A percentile compares a stretch with the other conserved stretches of the same genome.
These are phyloP conservation scores for Pristionchus maxplancki DNA, from an alignment of 2,888 invertebrate species.

Conservation along the genomic window DNA sequence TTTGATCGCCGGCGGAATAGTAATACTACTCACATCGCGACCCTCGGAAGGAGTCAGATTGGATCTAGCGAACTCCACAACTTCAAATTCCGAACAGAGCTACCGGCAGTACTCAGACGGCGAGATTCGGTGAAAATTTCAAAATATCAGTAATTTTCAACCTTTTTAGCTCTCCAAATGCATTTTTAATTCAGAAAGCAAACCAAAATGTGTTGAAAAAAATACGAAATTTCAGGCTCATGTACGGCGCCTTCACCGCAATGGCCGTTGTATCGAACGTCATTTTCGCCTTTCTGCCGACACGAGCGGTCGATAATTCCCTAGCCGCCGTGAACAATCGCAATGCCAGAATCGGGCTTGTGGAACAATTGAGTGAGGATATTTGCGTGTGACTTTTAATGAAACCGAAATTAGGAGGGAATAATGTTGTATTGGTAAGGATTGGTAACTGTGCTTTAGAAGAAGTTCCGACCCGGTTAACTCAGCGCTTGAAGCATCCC, in stretches of 20 bases:
- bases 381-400: no score
- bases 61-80: background rate
- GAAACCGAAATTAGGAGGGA: no score
- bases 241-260: slow-evolving; percentile 51
- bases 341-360: background rate
- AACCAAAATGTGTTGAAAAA: background rate
- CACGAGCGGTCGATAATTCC: slow-evolving; percentile 41
- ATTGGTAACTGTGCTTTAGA: background rate
- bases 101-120: background rate
- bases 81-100: background rate
- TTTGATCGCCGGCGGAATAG: background rate
- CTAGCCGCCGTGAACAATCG: background rate
- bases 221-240: background rate
- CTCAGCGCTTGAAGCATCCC: no score
- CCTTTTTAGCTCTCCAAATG: no score
- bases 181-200: no score
- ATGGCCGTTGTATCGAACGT: slow-evolving; percentile 51
- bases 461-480: background rate
- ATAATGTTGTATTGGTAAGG: no score
- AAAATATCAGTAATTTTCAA: no score
- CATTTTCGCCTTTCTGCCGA: slow-evolving; percentile 52
- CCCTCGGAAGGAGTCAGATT: background rate
- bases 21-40: background rate
- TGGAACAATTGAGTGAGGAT: slow-evolving; percentile 10
- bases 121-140: background rate